Base-by-base conservation (phyloP, 2,113 vertebrate species). In the Sorex araneus region DNA sequence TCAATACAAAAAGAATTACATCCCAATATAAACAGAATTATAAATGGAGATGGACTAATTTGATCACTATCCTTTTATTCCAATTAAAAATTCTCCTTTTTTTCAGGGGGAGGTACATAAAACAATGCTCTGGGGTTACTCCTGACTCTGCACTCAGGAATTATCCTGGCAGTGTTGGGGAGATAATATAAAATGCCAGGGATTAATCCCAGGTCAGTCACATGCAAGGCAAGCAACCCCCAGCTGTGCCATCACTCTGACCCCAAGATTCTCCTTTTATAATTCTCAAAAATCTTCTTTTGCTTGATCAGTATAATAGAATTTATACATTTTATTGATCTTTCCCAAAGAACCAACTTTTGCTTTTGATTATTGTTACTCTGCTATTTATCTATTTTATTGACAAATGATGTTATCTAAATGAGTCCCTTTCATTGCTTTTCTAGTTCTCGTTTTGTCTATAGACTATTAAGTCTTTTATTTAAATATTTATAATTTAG, bases 261-360 rank as follows among this genome's bases (percentile, higher is more conserved):
- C 47, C 47, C 47, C 13, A 50, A 50, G 27, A 21, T 73, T 32
- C 40, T 40, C 79, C 4, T 12, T 77, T 75, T 47, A 50, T 36
- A 21, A 23, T 57, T 81, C 27, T 76, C 28, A 79, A 11, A 11
- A 75, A 27, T 76, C 25, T 91, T 1, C 25, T 57, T 81, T 94
- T 71, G 50, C 1, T 73, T 87, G 63, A 13, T 54, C 63, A 77
- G 40, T 60, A n/a, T 73, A 88, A 76, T 90, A 28, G 60, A 28
- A 43, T 6, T 84, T 84, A 47, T 75, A 45, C 21, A 63, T 71
- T 87, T 60, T 45, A 25, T 82, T 67, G 16, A 70, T 83, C 11
- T 66, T 93, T 93, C 77, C 73, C 32, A 75, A 25, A 91, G 28
- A 74, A 66, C 15, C 30, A 34, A 69, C 23, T 69, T 87, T 34